Base-by-base conservation (phyloP, 2,888 invertebrate genomes). In the Diploptera punctata region DNA sequence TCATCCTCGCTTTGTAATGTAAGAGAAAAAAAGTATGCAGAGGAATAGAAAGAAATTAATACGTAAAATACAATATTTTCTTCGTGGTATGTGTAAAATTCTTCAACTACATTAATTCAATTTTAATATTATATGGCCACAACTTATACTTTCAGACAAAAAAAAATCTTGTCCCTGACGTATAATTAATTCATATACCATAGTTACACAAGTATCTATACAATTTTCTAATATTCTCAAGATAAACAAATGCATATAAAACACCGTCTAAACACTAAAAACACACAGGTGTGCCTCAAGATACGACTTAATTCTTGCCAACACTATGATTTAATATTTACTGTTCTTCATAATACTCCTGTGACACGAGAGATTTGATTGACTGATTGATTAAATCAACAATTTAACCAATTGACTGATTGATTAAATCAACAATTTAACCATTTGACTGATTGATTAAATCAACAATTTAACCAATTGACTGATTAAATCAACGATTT, bases 201-300 rank as follows among this genome's bases (percentile, higher is more conserved):
- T 57, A 57, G 29, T 57, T 57, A 57, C 57, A 57, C 57, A 57
- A 47, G 47, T 47, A 47, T 31, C 26, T 57, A 57, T n/a, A 57
- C 29, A n/a, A 57, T 57, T n/a, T 29, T 57, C 57, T 57, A 26
- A 13, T 54, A 54, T 54, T 4, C 3, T 31, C 26, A 57, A 24
- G 21, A 24, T 54, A 54, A 18, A 54, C 4, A 54, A 54, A 54
- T 24, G 9, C 10, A 21, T 54, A 57, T 57, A 57, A 57, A 57
- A 57, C 31, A 31, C 57, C 57, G 29, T 29, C n/a, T 57, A 57
- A 33, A 57, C 57, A 57, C 31, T 57, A 57, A 10, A 57, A 57
- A 57, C 57, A 57, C 29, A 29, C 57, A 57, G 29, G 57, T 29
- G n/a, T 57, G 16, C 18, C 33, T n/a, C 18, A 47, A 47, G 4